These are phyloP conservation scores for Cephus pulcher DNA, from an alignment of 2,888 invertebrate species.

Conservation along the genomic window DNA sequence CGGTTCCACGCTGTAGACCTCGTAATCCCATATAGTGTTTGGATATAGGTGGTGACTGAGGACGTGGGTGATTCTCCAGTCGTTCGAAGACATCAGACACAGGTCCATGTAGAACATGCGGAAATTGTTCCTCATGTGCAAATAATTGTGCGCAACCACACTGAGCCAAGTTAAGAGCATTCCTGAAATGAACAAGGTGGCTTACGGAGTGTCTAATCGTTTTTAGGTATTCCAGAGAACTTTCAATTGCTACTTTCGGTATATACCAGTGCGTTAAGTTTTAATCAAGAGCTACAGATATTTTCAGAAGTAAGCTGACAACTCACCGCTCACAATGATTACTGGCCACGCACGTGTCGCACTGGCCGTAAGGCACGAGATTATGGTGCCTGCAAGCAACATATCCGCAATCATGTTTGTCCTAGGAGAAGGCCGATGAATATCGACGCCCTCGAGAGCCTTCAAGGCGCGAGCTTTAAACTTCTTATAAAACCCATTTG, in stretches of 20 bases:
- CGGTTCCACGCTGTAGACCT: conserved; percentile 78
- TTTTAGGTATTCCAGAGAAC: not conserved
- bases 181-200: conserved; percentile 65
- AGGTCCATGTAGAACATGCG: conserved; percentile 84
- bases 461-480: conserved; percentile 73
- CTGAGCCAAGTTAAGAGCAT: conserved; percentile 71
- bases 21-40: conserved; percentile 81
- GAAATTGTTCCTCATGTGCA: conserved; percentile 81
- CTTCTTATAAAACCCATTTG: conserved; percentile 80
- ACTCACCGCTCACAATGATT: conserved; percentile 58
- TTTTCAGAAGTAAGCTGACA: not conserved
- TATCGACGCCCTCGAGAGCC: conserved; percentile 70
- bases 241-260: not conserved
- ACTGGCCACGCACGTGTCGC: conserved; percentile 38
- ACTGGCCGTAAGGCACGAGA: conserved; percentile 38
- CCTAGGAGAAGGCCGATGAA: conserved; percentile 54
- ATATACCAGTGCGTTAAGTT: too few species aligned
- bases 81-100: conserved; percentile 74
- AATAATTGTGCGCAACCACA: conserved; percentile 80
- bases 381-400: conserved; percentile 31
- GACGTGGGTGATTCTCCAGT: conserved; percentile 81
- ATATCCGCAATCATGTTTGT: conserved; percentile 60
- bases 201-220: not conserved
- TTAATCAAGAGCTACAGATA: not conserved
- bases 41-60: conserved; percentile 84